Percentiles rank a stretch among this genome's conserved stretches.
Conservation (phyloP, 2,113 vertebrate genomes). For the Chloropsis hardwickii region DNA sequence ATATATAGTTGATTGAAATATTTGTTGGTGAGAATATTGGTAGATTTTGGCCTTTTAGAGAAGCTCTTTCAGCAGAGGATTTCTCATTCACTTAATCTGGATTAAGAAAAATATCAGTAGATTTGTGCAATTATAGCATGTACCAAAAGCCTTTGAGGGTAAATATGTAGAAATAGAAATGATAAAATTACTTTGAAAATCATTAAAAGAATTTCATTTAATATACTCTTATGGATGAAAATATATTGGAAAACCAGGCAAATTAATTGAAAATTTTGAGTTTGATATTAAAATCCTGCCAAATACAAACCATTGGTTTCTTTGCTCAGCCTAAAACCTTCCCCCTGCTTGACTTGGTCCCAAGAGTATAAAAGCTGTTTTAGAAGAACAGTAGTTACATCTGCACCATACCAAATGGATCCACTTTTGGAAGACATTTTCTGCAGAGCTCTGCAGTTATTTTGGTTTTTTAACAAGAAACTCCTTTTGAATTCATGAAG, state of each 20-base stretch:
- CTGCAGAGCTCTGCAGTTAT: background rate
- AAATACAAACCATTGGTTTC: background rate
- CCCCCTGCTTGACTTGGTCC: background rate
- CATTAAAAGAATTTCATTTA: background rate
- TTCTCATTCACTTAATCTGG: background rate
- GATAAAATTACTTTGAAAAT: background rate
- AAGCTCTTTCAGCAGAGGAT: background rate
- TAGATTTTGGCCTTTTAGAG: background rate
- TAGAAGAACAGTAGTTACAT: background rate
- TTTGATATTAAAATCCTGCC: background rate
- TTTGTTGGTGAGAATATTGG: background rate
- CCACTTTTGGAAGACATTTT: background rate
- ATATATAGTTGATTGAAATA: background rate
- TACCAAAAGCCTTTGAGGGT: background rate
- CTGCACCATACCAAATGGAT: background rate
- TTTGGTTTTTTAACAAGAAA: background rate
- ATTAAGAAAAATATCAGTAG: background rate
- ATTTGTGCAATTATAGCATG: background rate
- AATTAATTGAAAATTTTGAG: background rate
- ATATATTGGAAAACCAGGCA: background rate
- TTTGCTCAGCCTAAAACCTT: background rate
- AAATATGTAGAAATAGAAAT: background rate
- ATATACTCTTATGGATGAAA: background rate
- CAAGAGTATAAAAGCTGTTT: background rate
- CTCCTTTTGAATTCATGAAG: background rate